These are phyloP conservation scores for Yponomeuta cagnagella DNA, from an alignment of 2,888 invertebrate genomes.

Conservation along the genomic window DNA sequence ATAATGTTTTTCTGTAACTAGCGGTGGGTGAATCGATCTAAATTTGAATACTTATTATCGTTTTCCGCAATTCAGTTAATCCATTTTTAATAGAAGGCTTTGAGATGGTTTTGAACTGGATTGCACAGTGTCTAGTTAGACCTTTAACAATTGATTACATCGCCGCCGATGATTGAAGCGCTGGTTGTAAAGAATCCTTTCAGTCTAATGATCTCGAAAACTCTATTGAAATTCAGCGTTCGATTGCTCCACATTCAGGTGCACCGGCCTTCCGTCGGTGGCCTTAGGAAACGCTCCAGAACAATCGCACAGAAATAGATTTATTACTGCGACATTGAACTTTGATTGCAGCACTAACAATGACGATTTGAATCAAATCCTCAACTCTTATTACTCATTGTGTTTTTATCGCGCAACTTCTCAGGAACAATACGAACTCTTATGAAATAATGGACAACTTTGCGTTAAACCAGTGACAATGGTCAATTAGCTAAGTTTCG, in stretches of 20 bases:
- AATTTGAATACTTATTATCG: not conserved
- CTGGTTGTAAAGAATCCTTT: not conserved
- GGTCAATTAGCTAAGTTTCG: not conserved
- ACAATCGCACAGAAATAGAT: constrained; percentile 12
- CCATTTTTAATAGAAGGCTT: not conserved
- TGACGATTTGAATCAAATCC: constrained; percentile 8
- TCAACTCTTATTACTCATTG: constrained; percentile 16
- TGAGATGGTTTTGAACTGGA: not conserved
- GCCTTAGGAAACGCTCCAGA: constrained; percentile 7
- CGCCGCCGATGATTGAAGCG: not conserved
- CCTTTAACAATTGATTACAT: not conserved
- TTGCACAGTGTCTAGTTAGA: not conserved
- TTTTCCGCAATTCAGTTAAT: not conserved
- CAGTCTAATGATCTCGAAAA: not conserved
- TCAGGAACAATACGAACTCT: constrained; percentile 16
- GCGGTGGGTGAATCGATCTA: not conserved
- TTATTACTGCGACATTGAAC: constrained; percentile 18
- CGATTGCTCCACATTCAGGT: not conserved
- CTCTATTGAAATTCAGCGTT: not conserved
- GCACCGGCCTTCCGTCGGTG: not conserved
- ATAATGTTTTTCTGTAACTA: not conserved
- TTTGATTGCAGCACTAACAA: constrained; percentile 14
- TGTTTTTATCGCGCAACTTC: constrained; percentile 7
- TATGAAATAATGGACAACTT: constrained; percentile 11
- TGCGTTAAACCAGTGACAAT: not conserved